A percentile compares a stretch with the other conserved stretches of the same genome.
Conservation (phyloP, 2,888 invertebrate species). For the Bellardia pandia region DNA sequence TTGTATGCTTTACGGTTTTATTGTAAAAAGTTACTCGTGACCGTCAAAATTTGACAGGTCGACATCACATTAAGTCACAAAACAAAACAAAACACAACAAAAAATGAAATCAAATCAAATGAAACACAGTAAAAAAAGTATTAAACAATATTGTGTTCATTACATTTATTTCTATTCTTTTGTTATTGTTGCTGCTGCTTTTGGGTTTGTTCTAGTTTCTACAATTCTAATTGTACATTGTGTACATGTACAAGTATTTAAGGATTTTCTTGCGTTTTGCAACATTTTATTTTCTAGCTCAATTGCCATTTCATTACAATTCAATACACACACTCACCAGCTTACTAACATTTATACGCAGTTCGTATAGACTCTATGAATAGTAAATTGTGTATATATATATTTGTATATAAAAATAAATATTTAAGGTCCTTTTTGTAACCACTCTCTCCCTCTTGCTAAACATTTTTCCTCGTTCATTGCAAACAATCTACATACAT, state of each 20-base stretch:
- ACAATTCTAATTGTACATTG: slow-evolving; percentile 66
- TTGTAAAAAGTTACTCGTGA: slow-evolving; percentile 75
- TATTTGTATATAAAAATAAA: neutral
- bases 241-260: slow-evolving; percentile 52
- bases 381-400: neutral
- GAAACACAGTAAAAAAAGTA: slow-evolving; percentile 36
- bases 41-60: slow-evolving; percentile 82
- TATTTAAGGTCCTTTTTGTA: slow-evolving; percentile 55
- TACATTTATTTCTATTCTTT: slow-evolving; percentile 19
- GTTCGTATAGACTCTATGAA: neutral
- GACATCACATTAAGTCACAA: slow-evolving; percentile 71
- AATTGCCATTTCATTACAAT: slow-evolving; percentile 79
- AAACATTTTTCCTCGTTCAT: too few relatives aligned
- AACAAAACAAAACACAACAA: slow-evolving; percentile 24
- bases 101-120: slow-evolving; percentile 17
- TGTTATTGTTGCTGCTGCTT: slow-evolving; percentile 39
- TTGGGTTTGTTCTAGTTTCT: slow-evolving; percentile 54
- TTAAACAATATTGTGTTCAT: slow-evolving; percentile 65
- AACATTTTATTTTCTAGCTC: slow-evolving; percentile 54
- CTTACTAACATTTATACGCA: slow-evolving; percentile 32
- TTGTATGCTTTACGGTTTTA: slow-evolving; percentile 54
- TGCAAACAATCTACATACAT: too few relatives aligned
- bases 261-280: slow-evolving; percentile 43
- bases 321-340: slow-evolving; percentile 74
- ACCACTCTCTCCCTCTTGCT: slow-evolving; percentile 4